These are phyloP conservation scores for Athalia cordata DNA, from an alignment of 2,888 invertebrate species.

Conservation along the genomic window DNA sequence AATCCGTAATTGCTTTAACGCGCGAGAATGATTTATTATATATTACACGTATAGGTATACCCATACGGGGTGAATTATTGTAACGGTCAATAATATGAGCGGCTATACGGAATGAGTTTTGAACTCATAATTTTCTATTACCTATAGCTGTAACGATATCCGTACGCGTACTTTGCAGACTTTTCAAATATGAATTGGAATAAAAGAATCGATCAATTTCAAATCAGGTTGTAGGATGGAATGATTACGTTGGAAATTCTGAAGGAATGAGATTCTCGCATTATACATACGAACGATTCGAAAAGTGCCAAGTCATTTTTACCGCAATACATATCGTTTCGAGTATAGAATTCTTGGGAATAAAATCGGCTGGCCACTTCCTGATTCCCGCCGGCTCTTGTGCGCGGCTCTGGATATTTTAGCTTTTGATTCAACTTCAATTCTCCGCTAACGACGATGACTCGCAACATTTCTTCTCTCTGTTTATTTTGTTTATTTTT, in stretches of 20 bases:
- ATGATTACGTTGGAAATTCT: too few relatives aligned
- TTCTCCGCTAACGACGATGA: constrained; percentile 40
- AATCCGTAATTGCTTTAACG: too few relatives aligned
- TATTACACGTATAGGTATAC: too few relatives aligned
- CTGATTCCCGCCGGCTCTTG: background rate
- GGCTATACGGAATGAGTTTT: too few relatives aligned
- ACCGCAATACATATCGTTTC: background rate
- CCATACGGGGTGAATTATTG: too few relatives aligned
- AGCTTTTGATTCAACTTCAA: constrained; percentile 24
- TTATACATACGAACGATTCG: background rate
- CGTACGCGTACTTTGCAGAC: too few relatives aligned
- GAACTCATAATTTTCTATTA: too few relatives aligned
- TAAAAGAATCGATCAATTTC: background rate
- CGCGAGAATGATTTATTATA: too few relatives aligned
- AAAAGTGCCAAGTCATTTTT: constrained; percentile 25
- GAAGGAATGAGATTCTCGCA: background rate
- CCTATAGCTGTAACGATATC: too few relatives aligned
- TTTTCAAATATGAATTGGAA: too few relatives aligned
- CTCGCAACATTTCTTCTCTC: background rate
- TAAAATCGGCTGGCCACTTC: constrained; percentile 19
- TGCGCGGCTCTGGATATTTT: background rate
- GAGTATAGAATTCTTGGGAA: constrained; percentile 7
- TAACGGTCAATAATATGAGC: too few relatives aligned
- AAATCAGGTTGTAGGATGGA: background rate
- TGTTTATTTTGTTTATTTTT: too few relatives aligned